A percentile compares a stretch with the other conserved stretches of the same genome.
Conservation (phyloP, 2,797 vertebrate genomes). For the Leptatherina wallacei region DNA sequence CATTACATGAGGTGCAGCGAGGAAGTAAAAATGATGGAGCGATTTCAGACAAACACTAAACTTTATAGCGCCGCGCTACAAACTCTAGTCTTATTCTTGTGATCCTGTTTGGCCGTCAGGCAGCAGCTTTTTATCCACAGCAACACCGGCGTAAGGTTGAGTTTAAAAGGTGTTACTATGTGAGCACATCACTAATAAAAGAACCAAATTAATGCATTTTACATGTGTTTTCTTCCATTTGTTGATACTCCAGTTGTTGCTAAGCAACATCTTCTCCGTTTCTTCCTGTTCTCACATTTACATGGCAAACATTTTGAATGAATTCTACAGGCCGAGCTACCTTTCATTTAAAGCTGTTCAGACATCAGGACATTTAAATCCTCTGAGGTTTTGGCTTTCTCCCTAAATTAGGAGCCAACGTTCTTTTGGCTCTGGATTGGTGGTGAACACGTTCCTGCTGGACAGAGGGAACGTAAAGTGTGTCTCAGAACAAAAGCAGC, state of each 20-base stretch:
- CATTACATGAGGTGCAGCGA: background rate
- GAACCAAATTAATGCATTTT: background rate
- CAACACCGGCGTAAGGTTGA: background rate
- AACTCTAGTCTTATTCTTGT: background rate
- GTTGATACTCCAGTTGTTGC: constrained; percentile 22
- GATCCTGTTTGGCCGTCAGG: background rate
- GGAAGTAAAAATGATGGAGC: background rate
- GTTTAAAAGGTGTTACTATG: background rate
- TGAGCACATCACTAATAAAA: background rate
- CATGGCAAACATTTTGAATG: constrained; percentile 1
- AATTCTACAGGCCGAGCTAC: no score
- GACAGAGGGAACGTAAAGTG: background rate
- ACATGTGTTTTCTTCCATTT: background rate
- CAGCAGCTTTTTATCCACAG: background rate
- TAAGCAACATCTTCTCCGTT: constrained; percentile 31
- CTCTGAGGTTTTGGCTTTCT: background rate
- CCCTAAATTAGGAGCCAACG: background rate
- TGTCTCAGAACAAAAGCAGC: background rate
- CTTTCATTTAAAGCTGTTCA: background rate
- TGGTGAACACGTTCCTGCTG: background rate
- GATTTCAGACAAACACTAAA: background rate
- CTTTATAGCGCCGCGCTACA: background rate
- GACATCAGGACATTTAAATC: background rate
- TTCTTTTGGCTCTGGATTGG: background rate
- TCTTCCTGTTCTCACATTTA: constrained; percentile 17